Evolutionary conservation across 1,140 invertebrate species (phyloP).

Genomic region (Drosophila oshimai): DNA sequence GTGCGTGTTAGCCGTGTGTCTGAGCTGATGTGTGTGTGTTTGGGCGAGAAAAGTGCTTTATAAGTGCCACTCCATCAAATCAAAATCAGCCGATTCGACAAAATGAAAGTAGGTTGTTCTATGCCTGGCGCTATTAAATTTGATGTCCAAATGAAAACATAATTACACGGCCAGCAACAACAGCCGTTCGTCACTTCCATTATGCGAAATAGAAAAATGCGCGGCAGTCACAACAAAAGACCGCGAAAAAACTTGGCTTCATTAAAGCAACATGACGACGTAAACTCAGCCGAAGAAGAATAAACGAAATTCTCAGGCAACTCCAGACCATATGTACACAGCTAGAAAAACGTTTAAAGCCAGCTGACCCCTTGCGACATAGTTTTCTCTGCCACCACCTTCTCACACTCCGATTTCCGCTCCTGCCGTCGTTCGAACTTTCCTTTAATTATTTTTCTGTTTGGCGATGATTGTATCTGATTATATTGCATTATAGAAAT

Average conservation of each 20-base stretch:
- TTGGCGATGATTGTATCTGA: too few species aligned
- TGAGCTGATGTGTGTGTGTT: conserved; percentile 1
- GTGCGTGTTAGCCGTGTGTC: background rate
- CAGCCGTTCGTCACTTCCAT: conserved; percentile 45
- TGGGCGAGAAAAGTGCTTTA: conserved; percentile 67
- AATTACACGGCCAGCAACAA: conserved; percentile 52
- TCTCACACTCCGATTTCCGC: too few species aligned
- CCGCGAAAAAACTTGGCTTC: conserved; percentile 31
- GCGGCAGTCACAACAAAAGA: conserved; percentile 39
- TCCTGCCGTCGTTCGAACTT: too few species aligned
- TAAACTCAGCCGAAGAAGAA: conserved; percentile 50
- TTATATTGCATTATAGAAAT: too few species aligned
- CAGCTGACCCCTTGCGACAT: too few species aligned
- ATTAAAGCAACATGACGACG: conserved; percentile 55
- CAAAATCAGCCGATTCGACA: conserved; percentile 62
- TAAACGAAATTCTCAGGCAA: conserved; percentile 47
- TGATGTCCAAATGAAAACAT: conserved; percentile 62
- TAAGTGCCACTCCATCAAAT: conserved; percentile 73
- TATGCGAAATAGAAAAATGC: conserved; percentile 51
- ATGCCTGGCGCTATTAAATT: conserved; percentile 57
- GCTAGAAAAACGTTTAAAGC: conserved; percentile 11
- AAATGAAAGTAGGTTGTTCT: conserved; percentile 78
- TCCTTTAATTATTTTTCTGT: too few species aligned
- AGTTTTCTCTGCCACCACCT: too few species aligned
- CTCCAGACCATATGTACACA: background rate